phyloP scores from a whole-genome alignment of 2,113 vertebrate genomes.

The Galeopterus variegatus region DNA sequence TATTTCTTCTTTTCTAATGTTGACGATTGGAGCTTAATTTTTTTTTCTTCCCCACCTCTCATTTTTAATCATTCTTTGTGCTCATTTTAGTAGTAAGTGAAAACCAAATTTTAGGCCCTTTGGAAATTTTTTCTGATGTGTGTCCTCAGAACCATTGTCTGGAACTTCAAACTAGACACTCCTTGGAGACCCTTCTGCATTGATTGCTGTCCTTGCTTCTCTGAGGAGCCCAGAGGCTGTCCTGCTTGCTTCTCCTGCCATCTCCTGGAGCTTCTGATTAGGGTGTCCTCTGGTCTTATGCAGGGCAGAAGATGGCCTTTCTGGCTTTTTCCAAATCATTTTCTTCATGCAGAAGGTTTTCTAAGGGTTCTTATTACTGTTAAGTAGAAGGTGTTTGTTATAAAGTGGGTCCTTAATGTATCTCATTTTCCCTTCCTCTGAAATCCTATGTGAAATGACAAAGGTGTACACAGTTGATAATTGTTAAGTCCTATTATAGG shows the following conservation, averaged over 20 bases:
- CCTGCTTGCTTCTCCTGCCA: not conserved
- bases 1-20: not conserved
- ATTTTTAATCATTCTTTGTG: not conserved
- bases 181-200: not conserved
- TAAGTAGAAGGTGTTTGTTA: not conserved
- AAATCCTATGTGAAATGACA: not conserved
- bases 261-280: not conserved
- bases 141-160: not conserved
- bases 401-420: not conserved
- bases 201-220: not conserved
- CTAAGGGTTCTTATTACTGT: not conserved
- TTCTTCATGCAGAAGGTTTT: not conserved
- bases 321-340: not conserved
- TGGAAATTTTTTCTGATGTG: not conserved
- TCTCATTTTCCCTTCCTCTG: not conserved
- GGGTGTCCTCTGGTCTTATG: not conserved
- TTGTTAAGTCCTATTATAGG: not conserved
- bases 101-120: not conserved
- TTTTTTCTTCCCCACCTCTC: fast-evolving
- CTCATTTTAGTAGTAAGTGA: not conserved
- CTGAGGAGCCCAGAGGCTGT: not conserved
- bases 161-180: not conserved
- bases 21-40: not conserved
- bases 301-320: not conserved
- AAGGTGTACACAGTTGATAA: not conserved